Percentiles rank a stretch among this genome's conserved stretches.
These are phyloP conservation scores for Montifringilla adamsi DNA, from an alignment of 2,113 vertebrate genomes.

Conservation along the genomic window DNA sequence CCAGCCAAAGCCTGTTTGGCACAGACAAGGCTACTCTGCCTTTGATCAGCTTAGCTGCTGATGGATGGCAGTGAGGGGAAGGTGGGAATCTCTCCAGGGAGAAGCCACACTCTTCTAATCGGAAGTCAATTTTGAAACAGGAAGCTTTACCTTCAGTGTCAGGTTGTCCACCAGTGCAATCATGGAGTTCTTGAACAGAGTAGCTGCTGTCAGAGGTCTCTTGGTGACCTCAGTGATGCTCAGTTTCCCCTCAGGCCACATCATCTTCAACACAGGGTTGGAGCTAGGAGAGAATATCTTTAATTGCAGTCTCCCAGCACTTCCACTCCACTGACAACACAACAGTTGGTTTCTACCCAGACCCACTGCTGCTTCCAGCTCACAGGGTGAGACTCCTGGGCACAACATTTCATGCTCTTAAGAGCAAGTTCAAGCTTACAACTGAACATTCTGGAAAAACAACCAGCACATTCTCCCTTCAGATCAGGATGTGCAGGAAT, in stretches of 20 bases:
- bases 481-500: not conserved
- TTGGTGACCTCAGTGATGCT: conserved; percentile 98
- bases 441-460: not conserved
- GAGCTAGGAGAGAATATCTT: conserved; percentile 73
- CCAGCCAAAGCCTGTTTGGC: not conserved
- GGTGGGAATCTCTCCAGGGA: not conserved
- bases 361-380: not conserved
- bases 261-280: conserved; percentile 90
- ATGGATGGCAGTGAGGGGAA: fast-evolving
- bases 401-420: not conserved
- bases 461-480: not conserved
- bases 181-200: conserved; percentile 98
- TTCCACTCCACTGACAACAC: not conserved
- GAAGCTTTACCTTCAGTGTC: conserved; percentile 85
- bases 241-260: conserved; percentile 98
- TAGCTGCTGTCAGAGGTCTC: conserved; percentile 89
- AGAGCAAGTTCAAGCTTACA: not conserved
- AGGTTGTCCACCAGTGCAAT: conserved; percentile 95
- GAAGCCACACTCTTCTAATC: not conserved
- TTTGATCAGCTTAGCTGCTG: not conserved
- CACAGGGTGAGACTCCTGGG: not conserved
- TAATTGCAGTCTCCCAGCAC: not conserved
- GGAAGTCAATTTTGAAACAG: not conserved
- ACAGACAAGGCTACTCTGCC: not conserved
- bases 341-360: not conserved